Evolutionary conservation across 92 coral and sea anemone genomes (phyloP).

Genomic region (Phenganax subtilis): DNA sequence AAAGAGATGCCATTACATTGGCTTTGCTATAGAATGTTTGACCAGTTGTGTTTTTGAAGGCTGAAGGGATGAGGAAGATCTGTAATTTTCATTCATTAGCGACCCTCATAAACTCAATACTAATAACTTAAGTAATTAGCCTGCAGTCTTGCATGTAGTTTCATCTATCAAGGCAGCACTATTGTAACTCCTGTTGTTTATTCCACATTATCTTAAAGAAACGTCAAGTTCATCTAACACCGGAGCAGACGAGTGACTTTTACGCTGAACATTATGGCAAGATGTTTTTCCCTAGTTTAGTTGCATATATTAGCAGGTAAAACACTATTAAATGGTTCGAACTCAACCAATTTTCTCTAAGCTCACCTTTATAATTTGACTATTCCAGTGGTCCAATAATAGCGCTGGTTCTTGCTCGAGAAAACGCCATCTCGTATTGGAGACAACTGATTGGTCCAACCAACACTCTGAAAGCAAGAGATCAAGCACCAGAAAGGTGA

Average conservation of each 20-base stretch:
- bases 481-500: conserved; percentile 98
- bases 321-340: neutral
- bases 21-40: too few relatives aligned
- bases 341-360: neutral
- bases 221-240: conserved; percentile 90
- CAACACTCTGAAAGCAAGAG: conserved; percentile 95
- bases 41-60: too few relatives aligned
- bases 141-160: too few relatives aligned
- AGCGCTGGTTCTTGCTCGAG: conserved; percentile 75
- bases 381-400: conserved; percentile 71
- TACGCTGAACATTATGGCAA: conserved; percentile 99
- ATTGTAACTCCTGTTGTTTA: neutral
- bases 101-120: too few relatives aligned
- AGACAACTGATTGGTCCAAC: conserved; percentile 96
- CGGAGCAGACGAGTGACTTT: conserved; percentile 98
- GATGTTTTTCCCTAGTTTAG: conserved; percentile 98
- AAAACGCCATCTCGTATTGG: conserved; percentile 88
- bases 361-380: neutral
- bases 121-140: too few relatives aligned
- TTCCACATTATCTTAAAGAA: conserved; percentile 48
- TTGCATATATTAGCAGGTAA: conserved; percentile 85
- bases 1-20: too few relatives aligned
- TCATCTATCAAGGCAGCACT: too few relatives aligned
- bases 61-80: too few relatives aligned
- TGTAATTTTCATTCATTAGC: neutral